Percentiles rank a stretch among this genome's conserved stretches.
Conservation (phyloP, 2,113 vertebrate species). For the Hippocampus mohnikei region DNA sequence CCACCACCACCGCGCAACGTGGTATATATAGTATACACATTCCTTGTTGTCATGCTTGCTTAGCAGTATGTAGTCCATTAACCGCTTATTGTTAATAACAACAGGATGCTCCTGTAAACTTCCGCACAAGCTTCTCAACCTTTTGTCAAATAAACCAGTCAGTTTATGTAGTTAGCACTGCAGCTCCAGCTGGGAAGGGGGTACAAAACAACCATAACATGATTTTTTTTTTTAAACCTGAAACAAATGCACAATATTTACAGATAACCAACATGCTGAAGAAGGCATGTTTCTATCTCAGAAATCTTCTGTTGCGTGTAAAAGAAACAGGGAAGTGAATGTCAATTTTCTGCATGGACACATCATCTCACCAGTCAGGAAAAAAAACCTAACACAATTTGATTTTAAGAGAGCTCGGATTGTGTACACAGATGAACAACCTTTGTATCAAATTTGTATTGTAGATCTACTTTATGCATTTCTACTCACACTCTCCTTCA, state of each 20-base stretch:
- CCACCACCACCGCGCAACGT: too few species aligned
- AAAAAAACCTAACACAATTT: neutral
- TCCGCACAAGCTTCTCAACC: neutral
- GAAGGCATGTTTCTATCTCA: neutral
- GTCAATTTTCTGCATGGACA: neutral
- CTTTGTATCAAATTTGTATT: neutral
- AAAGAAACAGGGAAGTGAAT: neutral
- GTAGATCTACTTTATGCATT: neutral
- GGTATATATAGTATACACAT: too few species aligned
- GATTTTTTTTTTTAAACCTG: too few species aligned
- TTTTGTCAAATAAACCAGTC: neutral
- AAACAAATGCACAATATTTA: neutral
- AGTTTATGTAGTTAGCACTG: neutral
- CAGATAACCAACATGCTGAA: neutral
- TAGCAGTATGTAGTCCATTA: neutral
- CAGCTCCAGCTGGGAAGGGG: neutral
- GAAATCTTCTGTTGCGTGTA: neutral
- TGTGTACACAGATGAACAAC: neutral
- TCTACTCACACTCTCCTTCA: neutral
- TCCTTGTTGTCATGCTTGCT: too few species aligned
- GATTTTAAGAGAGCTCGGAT: neutral
- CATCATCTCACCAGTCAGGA: neutral
- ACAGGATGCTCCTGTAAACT: neutral
- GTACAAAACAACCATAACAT: neutral
- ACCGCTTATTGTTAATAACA: neutral